Percentiles rank a stretch among this genome's conserved stretches.
Conservation (phyloP, 2,113 vertebrate species). For the Corydoras maculifer region DNA sequence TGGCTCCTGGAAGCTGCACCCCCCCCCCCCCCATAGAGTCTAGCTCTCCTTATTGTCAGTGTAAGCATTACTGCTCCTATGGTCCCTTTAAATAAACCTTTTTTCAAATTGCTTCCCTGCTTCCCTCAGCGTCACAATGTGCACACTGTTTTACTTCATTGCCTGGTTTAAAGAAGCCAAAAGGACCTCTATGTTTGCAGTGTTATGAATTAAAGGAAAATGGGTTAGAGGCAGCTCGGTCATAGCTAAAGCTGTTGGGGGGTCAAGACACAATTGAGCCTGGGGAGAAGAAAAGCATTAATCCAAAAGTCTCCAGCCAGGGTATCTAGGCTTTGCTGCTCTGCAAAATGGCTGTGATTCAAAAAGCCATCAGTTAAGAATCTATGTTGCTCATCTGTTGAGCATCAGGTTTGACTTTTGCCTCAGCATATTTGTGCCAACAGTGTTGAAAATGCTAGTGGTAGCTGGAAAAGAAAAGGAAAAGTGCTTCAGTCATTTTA, state of each 20-base stretch:
- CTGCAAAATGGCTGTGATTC: constrained; percentile 12
- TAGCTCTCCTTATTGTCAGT: no score
- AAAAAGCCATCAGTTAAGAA: not conserved
- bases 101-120: no score
- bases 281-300: constrained; percentile 11
- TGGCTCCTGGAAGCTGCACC: no score
- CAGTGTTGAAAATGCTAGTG: no score
- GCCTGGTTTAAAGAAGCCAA: constrained; percentile 23
- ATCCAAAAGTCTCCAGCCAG: constrained; percentile 17
- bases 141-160: constrained; percentile 4
- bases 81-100: no score
- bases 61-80: no score
- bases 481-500: no score
- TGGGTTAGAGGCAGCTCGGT: not conserved
- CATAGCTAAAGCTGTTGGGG: constrained; percentile 9
- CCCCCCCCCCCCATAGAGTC: no score
- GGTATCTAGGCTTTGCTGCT: constrained; percentile 7
- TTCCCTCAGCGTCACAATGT: constrained; percentile 15
- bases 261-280: constrained; percentile 22
- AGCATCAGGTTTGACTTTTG: not conserved
- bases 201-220: constrained; percentile 31
- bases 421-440: not conserved
- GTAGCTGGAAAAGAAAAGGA: no score
- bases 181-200: constrained; percentile 10
- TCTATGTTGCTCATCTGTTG: not conserved